A percentile compares a stretch with the other conserved stretches of the same genome.
phyloP scores from a whole-genome alignment of 2,888 invertebrate species.

The Tenthredo livida region DNA sequence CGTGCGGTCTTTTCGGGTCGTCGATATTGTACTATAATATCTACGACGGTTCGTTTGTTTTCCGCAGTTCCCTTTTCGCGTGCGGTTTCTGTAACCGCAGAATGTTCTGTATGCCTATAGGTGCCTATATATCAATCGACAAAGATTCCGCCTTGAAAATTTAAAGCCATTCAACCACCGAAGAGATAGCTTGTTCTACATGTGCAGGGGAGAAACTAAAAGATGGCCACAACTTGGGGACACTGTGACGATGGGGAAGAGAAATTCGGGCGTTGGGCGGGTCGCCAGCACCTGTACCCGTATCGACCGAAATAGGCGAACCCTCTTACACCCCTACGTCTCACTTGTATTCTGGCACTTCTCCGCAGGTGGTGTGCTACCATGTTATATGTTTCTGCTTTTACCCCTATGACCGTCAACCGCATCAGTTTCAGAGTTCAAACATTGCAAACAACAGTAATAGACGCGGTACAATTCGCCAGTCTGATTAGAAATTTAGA shows the following conservation, averaged over 20 bases:
- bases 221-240: constrained; percentile 35
- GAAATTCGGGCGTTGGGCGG: constrained; percentile 58
- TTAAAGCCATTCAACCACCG: neutral
- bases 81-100: neutral
- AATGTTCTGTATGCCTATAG: neutral
- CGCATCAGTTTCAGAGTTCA: neutral
- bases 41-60: neutral
- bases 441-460: constrained; percentile 8
- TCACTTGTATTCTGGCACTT: constrained; percentile 36
- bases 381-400: neutral
- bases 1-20: neutral
- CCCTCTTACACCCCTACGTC: constrained; percentile 16
- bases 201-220: neutral
- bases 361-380: constrained; percentile 19
- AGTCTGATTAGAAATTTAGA: neutral
- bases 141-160: neutral
- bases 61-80: neutral
- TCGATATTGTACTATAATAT: neutral
- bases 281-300: constrained; percentile 63
- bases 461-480: neutral
- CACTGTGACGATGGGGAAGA: constrained; percentile 26
- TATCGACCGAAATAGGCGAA: constrained; percentile 63
- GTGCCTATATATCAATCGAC: neutral
- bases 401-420: neutral
- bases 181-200: neutral